These are phyloP conservation scores for Pentalonia nigronervosa DNA, from an alignment of 1,140 invertebrate genomes.

Conservation along the genomic window DNA sequence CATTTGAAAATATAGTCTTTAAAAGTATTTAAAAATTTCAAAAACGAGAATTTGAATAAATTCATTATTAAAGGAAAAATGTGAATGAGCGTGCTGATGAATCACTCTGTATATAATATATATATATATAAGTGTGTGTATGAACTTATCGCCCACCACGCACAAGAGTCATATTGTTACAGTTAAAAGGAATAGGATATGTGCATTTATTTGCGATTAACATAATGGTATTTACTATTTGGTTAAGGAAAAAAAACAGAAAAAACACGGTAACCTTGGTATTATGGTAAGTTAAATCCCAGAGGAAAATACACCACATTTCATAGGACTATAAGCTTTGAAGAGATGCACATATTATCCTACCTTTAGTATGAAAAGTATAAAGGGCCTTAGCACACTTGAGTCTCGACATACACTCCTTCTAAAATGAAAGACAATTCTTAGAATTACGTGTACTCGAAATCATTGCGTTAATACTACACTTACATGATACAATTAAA, in stretches of 20 bases:
- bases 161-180: background rate
- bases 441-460: background rate
- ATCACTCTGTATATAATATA: background rate
- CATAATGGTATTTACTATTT: constrained; percentile 10
- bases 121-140: background rate
- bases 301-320: background rate
- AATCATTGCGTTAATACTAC: background rate
- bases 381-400: background rate
- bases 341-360: constrained; percentile 15
- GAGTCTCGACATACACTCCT: background rate
- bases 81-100: background rate
- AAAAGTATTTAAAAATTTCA: background rate
- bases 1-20: background rate
- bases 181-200: background rate
- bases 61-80: background rate
- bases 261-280: background rate
- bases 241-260: background rate
- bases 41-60: background rate
- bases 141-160: background rate
- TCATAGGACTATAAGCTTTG: constrained; percentile 24
- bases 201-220: constrained; percentile 17
- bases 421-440: background rate
- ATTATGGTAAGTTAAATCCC: background rate
- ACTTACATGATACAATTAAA: background rate
- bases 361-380: constrained; percentile 22